Evolutionary conservation across 2,797 vertebrate species (phyloP), one percentile per base, ranked within the genome.

Genomic region (Chelonia mydas): DNA sequence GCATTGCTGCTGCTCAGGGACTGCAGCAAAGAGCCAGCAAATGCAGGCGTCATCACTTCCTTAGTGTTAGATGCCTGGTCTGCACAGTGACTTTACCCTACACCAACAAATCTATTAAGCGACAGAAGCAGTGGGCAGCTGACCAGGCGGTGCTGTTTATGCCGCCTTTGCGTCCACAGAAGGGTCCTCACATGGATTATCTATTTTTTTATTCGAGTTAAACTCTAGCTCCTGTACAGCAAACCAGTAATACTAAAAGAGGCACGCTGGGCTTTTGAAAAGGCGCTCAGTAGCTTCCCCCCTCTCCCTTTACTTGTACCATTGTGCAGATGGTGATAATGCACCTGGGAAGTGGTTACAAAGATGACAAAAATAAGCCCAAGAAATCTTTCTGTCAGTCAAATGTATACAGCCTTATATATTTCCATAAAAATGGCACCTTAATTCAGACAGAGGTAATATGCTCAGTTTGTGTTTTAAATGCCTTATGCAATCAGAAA

Each of bases 341-440:
- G 37, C 53, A 81, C 74, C 19, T 41, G 1, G 16, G 37, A 78
- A 88, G 5, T 0, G 1, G 47, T 54, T 31, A 65, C 16, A 93
- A 68, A 84, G 81, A 82, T 41, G 6, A 25, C 57, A 84, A 83
- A 93, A 90, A 68, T 45, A 81, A 83, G 27, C 11, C 17, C 65
- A 86, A 87, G 87, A 89, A 80, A 87, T 77, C 6, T 68, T 89
- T 61, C 57, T 93, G 80, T 84, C 90, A 95, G 53, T 89, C 85
- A 90, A 83, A 90, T 55, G 31, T 0, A 41, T 31, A 19, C 33
- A 77, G 53, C 4, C 79, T 0, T 55, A 3, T 59, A 1, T 21
- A 93, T 94, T 92, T 93, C 78, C 87, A 95, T 95, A 87, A 95
- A 94, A 97, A 96, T 89, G 50, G 5, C 31, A 61, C 21, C 12